Conservation (phyloP, 2,888 invertebrate genomes). For the Conomelus anceps region DNA sequence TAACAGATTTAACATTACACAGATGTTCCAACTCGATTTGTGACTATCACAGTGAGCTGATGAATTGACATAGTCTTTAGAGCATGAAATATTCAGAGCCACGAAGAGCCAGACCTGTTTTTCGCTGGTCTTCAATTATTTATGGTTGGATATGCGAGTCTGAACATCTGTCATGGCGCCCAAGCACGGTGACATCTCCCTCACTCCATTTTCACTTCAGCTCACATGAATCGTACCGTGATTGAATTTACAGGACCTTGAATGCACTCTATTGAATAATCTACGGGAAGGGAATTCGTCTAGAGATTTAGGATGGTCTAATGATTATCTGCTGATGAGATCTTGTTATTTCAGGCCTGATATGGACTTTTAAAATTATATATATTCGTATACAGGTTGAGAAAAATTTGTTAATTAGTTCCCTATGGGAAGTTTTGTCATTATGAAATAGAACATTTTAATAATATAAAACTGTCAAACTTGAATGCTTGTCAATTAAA, state of each 20-base stretch:
- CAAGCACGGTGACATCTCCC: neutral
- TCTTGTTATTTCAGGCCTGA: too few relatives aligned
- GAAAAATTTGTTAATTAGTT: too few relatives aligned
- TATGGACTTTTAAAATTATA: too few relatives aligned
- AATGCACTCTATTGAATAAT: neutral
- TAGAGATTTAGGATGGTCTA: neutral
- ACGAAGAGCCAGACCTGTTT: neutral
- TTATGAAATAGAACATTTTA: too few relatives aligned
- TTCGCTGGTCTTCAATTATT: neutral
- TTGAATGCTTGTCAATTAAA: too few relatives aligned
- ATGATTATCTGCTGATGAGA: neutral
- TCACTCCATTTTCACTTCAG: neutral
- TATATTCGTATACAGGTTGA: too few relatives aligned
- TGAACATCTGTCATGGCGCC: neutral
- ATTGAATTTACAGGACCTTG: neutral
- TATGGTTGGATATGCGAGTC: neutral
- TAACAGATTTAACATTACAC: neutral
- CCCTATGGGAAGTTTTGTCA: too few relatives aligned
- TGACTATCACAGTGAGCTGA: neutral
- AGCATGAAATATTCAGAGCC: neutral
- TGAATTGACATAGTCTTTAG: neutral
- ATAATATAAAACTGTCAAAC: too few relatives aligned
- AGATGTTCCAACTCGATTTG: neutral
- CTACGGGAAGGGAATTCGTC: neutral
- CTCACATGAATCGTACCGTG: neutral